phyloP scores from a whole-genome alignment of 1,140 invertebrate species.

The Schlechtendalia chinensis region DNA sequence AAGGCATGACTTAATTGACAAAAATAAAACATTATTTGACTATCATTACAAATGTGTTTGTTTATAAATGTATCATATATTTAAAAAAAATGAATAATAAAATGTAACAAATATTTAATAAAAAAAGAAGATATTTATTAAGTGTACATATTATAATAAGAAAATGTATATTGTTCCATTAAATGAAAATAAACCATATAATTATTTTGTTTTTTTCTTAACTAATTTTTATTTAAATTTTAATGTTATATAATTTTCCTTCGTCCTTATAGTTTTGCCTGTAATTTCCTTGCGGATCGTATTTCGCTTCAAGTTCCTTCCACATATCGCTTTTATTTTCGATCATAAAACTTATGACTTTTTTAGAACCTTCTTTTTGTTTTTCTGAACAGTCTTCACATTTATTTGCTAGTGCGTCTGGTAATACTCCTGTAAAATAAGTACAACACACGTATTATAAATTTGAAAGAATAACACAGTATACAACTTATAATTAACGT shows the following conservation, averaged over 20 bases:
- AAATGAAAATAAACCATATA: not conserved
- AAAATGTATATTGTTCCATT: not conserved
- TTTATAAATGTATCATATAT: too few species aligned
- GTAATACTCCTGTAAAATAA: conserved; percentile 61
- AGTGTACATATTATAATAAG: not conserved
- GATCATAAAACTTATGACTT: conserved; percentile 52
- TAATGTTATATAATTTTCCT: conserved; percentile 57
- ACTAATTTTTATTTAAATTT: conserved; percentile 49
- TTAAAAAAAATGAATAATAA: not conserved
- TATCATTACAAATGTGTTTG: not conserved
- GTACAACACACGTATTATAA: conserved; percentile 4
- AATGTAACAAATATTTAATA: not conserved
- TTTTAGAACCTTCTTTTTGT: conserved; percentile 58
- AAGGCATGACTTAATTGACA: not conserved
- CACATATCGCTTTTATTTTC: conserved; percentile 53
- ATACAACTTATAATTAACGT: not conserved
- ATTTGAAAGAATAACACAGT: not conserved
- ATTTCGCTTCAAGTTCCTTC: conserved; percentile 53
- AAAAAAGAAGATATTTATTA: not conserved
- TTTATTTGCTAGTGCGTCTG: conserved; percentile 64
- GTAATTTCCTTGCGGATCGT: conserved; percentile 53
- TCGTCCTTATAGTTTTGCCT: conserved; percentile 60
- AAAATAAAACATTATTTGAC: not conserved
- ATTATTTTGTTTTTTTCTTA: not conserved
- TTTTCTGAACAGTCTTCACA: conserved; percentile 63